Evolutionary conservation across 35 echinoderm and acorn worm genomes (phyloP).

Genomic region (Hemicentrotus pulcherrimus): DNA sequence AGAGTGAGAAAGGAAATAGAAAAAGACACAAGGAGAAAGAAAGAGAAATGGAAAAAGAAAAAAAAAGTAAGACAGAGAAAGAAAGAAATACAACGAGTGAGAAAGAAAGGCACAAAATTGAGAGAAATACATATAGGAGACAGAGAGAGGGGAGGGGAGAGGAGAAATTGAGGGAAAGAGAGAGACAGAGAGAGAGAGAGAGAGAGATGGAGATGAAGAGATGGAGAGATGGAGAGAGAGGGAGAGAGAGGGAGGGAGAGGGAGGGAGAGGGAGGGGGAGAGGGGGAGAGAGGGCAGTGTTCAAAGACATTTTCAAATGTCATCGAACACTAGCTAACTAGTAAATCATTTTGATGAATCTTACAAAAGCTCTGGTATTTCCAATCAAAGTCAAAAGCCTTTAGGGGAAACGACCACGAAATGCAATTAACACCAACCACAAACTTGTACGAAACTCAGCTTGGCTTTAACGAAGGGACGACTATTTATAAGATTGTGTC

Average conservation of each 20-base stretch:
- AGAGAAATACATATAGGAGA: too few relatives aligned
- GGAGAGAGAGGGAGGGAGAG: not conserved
- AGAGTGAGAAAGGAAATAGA: too few relatives aligned
- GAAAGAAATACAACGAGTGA: too few relatives aligned
- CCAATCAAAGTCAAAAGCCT: not conserved
- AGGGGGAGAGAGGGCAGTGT: not conserved
- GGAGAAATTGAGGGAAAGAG: not conserved
- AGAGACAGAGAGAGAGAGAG: not conserved
- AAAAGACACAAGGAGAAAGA: too few relatives aligned
- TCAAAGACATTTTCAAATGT: not conserved
- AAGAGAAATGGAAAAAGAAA: too few relatives aligned
- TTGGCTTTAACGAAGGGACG: not conserved
- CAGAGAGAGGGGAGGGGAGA: not conserved
- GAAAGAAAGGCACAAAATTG: too few relatives aligned
- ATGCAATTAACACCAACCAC: not conserved
- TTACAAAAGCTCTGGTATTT: conserved; percentile 3
- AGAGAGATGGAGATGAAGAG: too few relatives aligned
- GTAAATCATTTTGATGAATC: not conserved
- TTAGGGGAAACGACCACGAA: not conserved
- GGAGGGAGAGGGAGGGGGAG: not conserved
- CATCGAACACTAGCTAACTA: not conserved
- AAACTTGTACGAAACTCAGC: not conserved
- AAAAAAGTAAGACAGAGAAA: too few relatives aligned
- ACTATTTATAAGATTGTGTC: not conserved
- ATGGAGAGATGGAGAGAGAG: too few relatives aligned